Base-by-base conservation (phyloP, 2,888 invertebrate species). In the Ischnura elegans region DNA sequence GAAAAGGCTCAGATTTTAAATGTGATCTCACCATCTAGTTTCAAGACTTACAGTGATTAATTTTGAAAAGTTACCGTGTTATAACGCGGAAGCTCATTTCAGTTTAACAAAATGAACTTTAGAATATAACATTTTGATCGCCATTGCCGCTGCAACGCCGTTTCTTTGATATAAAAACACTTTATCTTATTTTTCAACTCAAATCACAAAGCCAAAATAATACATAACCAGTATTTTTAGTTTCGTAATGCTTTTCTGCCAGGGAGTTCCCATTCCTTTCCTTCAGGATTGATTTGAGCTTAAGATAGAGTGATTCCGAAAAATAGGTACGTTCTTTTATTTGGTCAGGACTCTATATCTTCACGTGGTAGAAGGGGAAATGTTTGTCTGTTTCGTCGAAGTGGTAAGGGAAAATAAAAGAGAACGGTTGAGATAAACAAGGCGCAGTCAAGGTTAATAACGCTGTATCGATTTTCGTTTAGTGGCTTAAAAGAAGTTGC, bases 401-500 rank as follows among this genome's bases (percentile, higher is more conserved):
- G 61, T 55, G 43, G 66, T 36, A 55, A 55, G 61, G 55, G 55
- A 42, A 55, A 51, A 51, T n/a, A 87, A 76, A 76, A 29, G 36
- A 76, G 61, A 66, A 42, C 25, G 43, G 61, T 5, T n/a, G 8
- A 76, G 90, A 90, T 90, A 66, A 90, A 90, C 16, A 61, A 55
- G 61, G 43, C 61, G n/a, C 61, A 55, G 55, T n/a, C 90, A 90
- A 90, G 90, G 61, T 90, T 90, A 43, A 66, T 90, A 90, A 90
- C 61, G 43, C 43, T 42, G 6, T 45, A 90, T 90, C 43, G 90
- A 90, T 66, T 90, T 90, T 90, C 61, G 90, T 90, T 90, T 61
- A 61, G 43, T 13, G 21, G 43, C 36, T 42, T 42, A 16, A 90
- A 51, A 90, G 43, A 43, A 45, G 13, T 13, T 66, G 43, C 43